Percentiles rank a stretch among this genome's conserved stretches.
These are phyloP conservation scores for Poecilia latipinna DNA, from an alignment of 2,113 vertebrate genomes.

Conservation along the genomic window DNA sequence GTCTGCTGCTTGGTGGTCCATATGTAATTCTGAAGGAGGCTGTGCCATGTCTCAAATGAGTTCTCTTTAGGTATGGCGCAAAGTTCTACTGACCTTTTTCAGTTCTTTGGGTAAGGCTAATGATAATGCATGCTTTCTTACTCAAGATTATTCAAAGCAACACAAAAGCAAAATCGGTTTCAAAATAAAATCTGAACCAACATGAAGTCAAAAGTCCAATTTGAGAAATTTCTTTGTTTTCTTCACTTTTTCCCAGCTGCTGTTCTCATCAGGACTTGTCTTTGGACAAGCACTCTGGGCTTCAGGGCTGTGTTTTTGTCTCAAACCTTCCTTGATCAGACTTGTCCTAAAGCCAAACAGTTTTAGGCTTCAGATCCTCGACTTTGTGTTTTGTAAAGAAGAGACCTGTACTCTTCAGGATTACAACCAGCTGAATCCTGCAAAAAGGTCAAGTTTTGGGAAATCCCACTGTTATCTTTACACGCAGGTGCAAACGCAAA, in stretches of 20 bases:
- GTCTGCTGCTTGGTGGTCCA: constrained; percentile 39
- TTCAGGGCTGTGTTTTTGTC: not conserved
- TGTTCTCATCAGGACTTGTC: not conserved
- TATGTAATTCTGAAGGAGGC: not conserved
- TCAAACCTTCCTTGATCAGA: constrained; percentile 22
- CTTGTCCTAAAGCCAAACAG: constrained; percentile 26
- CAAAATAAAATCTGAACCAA: not conserved
- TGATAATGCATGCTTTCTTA: too few species aligned
- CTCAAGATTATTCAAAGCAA: too few species aligned
- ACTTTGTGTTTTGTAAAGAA: constrained; percentile 1
- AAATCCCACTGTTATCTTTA: not conserved
- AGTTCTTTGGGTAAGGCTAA: too few species aligned
- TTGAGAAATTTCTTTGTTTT: not conserved
- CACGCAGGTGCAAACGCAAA: not conserved
- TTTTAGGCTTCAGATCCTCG: constrained; percentile 5
- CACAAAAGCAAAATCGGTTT: too few species aligned
- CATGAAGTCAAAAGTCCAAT: not conserved
- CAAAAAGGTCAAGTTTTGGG: constrained; percentile 24
- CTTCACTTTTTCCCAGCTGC: not conserved
- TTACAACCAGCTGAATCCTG: constrained; percentile 2
- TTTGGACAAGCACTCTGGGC: not conserved
- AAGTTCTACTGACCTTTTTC: not conserved
- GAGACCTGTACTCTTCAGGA: not conserved
- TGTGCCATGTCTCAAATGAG: not conserved
- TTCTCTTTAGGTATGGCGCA: not conserved